Evolutionary conservation across 1,140 invertebrate species (phyloP).

Genomic region (Samia ricini): DNA sequence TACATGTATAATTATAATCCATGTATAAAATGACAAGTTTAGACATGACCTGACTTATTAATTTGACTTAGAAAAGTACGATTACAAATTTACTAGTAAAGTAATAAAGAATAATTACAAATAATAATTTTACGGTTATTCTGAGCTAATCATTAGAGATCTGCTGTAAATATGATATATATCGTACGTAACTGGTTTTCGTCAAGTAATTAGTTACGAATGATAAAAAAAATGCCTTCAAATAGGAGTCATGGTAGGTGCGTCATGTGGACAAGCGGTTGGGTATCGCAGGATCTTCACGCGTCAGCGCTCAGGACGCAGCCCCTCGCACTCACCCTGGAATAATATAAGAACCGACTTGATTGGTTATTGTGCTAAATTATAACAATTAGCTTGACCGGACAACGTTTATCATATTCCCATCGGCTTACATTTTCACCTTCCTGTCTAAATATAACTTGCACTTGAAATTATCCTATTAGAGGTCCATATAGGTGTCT

Average conservation of each 20-base stretch:
- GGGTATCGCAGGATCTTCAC: conserved; percentile 64
- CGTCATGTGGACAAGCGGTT: conserved; percentile 61
- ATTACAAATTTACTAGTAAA: too few species aligned
- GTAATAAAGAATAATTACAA: too few species aligned
- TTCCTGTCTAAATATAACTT: neutral
- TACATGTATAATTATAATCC: too few species aligned
- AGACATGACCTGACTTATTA: too few species aligned
- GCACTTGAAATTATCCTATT: neutral
- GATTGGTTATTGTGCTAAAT: conserved; percentile 12
- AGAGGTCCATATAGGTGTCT: neutral
- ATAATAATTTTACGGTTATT: too few species aligned
- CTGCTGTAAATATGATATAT: too few species aligned
- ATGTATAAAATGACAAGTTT: too few species aligned
- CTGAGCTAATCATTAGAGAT: too few species aligned
- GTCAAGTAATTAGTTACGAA: neutral
- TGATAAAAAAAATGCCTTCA: neutral
- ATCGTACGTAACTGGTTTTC: too few species aligned
- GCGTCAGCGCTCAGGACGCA: conserved; percentile 35
- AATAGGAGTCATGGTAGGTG: conserved; percentile 2
- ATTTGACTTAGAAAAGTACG: too few species aligned
- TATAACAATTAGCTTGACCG: conserved; percentile 4
- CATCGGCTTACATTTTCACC: neutral
- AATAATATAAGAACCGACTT: conserved; percentile 13
- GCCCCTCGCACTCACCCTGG: conserved; percentile 27
- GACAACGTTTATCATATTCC: neutral